These are phyloP conservation scores for Sebastes steindachneri DNA, from an alignment of 2,797 vertebrate species.

Conservation along the genomic window DNA sequence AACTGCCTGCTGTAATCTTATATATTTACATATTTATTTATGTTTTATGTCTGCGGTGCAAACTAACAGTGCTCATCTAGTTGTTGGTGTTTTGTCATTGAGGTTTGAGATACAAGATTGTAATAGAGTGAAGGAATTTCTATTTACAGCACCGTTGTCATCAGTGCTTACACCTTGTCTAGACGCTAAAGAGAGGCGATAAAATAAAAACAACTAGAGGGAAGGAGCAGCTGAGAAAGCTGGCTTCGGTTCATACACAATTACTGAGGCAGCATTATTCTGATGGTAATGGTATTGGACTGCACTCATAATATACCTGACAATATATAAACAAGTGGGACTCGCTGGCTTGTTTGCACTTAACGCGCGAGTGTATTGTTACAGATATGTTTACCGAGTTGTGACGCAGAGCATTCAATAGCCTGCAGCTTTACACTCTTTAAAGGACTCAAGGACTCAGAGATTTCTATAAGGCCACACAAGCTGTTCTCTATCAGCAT, in stretches of 20 bases:
- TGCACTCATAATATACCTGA: constrained; percentile 28
- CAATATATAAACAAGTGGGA: constrained; percentile 18
- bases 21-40: not conserved
- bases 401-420: constrained; percentile 1
- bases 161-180: not conserved
- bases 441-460: not conserved
- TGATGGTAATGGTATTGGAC: constrained; percentile 33
- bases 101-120: not conserved
- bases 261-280: constrained; percentile 27
- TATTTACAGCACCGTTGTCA: not conserved
- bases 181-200: constrained; percentile 6
- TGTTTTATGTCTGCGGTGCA: not conserved
- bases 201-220: constrained; percentile 15
- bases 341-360: not conserved
- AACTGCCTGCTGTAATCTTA: not conserved
- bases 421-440: constrained; percentile 10
- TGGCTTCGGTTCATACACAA: constrained; percentile 4
- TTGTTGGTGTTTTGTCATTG: not conserved
- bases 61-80: not conserved
- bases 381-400: constrained; percentile 16
- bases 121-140: not conserved
- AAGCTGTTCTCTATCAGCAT: not conserved
- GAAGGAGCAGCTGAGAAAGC: not conserved
- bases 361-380: not conserved
- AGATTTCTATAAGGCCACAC: too few relatives aligned